A percentile compares a stretch with the other conserved stretches of the same genome.
phyloP scores from a whole-genome alignment of 2,888 invertebrate genomes.

The Platycheirus albimanus region DNA sequence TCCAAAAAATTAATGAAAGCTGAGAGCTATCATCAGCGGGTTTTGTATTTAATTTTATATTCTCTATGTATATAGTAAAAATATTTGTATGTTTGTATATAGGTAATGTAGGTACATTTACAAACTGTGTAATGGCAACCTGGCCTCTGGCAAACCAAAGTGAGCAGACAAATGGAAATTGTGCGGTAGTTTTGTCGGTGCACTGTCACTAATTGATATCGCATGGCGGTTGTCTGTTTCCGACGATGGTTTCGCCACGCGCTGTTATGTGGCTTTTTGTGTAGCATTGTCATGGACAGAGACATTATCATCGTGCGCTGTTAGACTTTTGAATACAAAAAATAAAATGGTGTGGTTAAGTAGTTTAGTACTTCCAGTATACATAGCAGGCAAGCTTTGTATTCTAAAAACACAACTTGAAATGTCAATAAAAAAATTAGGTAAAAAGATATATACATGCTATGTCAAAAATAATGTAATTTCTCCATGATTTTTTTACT shows the following conservation, averaged over 20 bases:
- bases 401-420: background rate
- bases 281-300: slow-evolving; percentile 49
- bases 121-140: background rate
- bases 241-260: slow-evolving; percentile 59
- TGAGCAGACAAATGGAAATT: slow-evolving; percentile 68
- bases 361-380: background rate
- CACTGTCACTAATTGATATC: slow-evolving; percentile 72
- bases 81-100: background rate
- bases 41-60: slow-evolving; percentile 61
- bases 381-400: background rate
- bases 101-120: background rate
- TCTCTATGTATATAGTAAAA: background rate
- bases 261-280: slow-evolving; percentile 56
- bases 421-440: background rate
- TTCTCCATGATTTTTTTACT: too few species aligned
- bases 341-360: background rate
- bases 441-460: too few species aligned
- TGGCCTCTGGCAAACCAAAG: slow-evolving; percentile 51
- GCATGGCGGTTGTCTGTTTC: slow-evolving; percentile 69
- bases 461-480: too few species aligned
- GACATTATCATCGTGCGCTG: slow-evolving; percentile 43
- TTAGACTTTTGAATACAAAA: background rate
- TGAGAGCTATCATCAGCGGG: slow-evolving; percentile 59
- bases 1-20: slow-evolving; percentile 50
- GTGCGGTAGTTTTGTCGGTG: slow-evolving; percentile 71